Evolutionary conservation across 2,797 vertebrate species (phyloP).

Genomic region (Pseudochaenichthys georgianus): DNA sequence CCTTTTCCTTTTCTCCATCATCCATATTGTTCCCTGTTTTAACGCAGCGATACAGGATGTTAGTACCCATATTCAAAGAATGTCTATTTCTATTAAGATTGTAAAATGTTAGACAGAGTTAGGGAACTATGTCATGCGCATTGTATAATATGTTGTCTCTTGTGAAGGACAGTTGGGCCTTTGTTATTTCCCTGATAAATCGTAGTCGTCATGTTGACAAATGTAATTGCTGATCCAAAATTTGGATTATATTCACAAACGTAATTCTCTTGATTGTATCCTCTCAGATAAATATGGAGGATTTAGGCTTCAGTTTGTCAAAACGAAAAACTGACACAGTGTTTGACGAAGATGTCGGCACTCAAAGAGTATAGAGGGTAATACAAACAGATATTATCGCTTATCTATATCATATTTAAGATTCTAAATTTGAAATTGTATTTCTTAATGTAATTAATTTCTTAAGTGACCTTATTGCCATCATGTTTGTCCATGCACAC

Average conservation of each 20-base stretch:
- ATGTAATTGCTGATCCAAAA: conserved; percentile 56
- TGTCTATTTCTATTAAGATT: conserved; percentile 74
- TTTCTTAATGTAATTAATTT: conserved; percentile 81
- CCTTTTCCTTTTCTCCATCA: conserved; percentile 27
- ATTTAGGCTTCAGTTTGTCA: conserved; percentile 77
- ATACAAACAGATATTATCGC: conserved; percentile 61
- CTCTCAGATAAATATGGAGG: conserved; percentile 66
- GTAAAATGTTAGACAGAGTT: conserved; percentile 65
- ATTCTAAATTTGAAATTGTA: conserved; percentile 72
- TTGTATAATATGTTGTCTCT: conserved; percentile 64
- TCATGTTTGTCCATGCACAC: conserved; percentile 67
- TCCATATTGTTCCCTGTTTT: conserved; percentile 58
- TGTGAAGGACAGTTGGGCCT: conserved; percentile 58
- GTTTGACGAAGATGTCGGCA: conserved; percentile 57
- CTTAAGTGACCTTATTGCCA: conserved; percentile 84
- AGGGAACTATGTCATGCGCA: conserved; percentile 52
- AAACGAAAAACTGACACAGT: conserved; percentile 78
- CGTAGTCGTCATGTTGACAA: conserved; percentile 46
- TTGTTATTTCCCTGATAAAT: conserved; percentile 43
- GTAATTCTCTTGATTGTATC: conserved; percentile 77
- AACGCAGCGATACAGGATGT: conserved; percentile 60
- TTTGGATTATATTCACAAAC: conserved; percentile 51
- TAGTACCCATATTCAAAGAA: conserved; percentile 65
- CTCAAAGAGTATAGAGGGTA: conserved; percentile 69
- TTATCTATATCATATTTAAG: conserved; percentile 79